Evolutionary conservation across 2,797 vertebrate genomes (phyloP), one percentile per base, ranked within the genome.

Genomic region (Sebastes itinus): DNA sequence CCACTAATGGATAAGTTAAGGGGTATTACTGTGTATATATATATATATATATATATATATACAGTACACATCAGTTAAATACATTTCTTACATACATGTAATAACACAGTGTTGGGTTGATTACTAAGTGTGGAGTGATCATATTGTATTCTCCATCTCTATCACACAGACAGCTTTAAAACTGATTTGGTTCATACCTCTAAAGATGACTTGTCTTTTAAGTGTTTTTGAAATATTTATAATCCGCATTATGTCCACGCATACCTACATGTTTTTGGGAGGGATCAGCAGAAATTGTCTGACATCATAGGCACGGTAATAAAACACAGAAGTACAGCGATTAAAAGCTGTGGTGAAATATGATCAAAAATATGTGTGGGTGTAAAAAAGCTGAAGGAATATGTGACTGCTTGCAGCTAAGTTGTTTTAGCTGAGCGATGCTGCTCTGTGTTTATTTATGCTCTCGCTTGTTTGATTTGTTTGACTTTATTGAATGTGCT

Each of bases 361-460:
- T 73, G 46, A 75, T 77, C 6, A 55, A 77, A 81, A 60, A 28
- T 59, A 30, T 77, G 32, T 75, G 25, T 66, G 70, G 56, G 42
- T 76, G 55, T 70, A 16, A 4, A 42, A 63, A 63, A 42, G 23
- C 52, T 73, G 25, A 86, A 87, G 68, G 62, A 89, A 77, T 72
- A 82, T 69, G 58, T 80, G 35, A 71, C 23, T 54, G 64, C 71
- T 58, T 61, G 52, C 42, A 58, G 84, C 70, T 84, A 62, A 79
- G 73, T 86, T 62, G 81, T 88, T 85, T 68, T 63, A 71, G 72
- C 82, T 75, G 81, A 82, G 59, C 77, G 28, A 80, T 84, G 58
- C 70, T 89, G 65, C 55, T 74, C 84, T 73, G 73, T 73, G 58
- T 87, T 82, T 85, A 71, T 75, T 88, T 90, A 82, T 87, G 74